Conservation (phyloP, 2,797 vertebrate genomes). For the Dipus sagitta region DNA sequence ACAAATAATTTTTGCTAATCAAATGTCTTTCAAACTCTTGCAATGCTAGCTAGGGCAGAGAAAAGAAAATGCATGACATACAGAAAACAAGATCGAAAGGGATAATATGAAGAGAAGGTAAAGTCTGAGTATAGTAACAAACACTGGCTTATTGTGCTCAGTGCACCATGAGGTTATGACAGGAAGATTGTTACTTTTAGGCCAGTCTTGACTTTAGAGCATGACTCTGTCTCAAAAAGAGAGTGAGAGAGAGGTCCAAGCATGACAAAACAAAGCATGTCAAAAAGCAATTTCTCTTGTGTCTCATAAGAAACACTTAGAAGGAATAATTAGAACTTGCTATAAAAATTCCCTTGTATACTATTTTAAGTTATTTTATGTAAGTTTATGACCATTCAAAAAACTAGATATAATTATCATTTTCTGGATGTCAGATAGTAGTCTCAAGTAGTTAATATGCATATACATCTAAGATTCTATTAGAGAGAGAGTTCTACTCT, state of each 20-base stretch:
- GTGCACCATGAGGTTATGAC: no score
- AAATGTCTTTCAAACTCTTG: no score
- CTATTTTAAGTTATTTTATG: neutral
- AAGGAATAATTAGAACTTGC: neutral
- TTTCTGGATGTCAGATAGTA: neutral
- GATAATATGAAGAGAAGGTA: neutral
- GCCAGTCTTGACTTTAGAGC: no score
- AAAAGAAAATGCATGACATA: neutral
- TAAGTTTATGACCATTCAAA: neutral
- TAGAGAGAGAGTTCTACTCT: neutral
- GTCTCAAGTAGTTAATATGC: neutral
- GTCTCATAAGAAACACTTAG: neutral
- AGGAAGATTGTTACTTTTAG: no score
- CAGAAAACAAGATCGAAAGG: neutral
- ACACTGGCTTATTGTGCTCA: neutral
- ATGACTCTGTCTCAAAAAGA: no score
- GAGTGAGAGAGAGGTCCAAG: no score
- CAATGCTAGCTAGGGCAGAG: no score
- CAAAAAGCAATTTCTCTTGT: no score
- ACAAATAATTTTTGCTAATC: no score
- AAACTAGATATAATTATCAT: neutral
- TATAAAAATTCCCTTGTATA: neutral
- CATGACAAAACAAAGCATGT: no score
- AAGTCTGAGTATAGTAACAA: neutral
- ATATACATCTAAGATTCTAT: neutral